Base-by-base conservation (phyloP, 2,113 vertebrate species). In the Corythornis vintsioides region DNA sequence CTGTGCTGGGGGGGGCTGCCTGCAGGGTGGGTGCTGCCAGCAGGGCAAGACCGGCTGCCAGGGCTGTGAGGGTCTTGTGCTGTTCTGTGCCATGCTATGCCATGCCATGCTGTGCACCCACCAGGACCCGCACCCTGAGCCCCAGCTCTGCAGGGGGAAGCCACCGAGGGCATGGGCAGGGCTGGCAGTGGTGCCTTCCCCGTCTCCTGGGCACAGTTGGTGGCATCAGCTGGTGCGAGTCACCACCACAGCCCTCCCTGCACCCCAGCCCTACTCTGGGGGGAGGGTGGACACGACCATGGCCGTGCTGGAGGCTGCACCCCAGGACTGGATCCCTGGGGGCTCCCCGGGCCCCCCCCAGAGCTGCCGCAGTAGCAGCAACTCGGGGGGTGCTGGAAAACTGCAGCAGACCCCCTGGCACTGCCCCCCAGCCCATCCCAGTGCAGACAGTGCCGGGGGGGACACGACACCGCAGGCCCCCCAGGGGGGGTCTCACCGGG, bases 371-470 rank as follows among this genome's bases (percentile, higher is more conserved):
- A 1, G 33, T 65, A 42, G 59, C 35, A 21, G 52, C 17, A 42
- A 20, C 20, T 65, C 20, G 0, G 3, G 3, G 3, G 35, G 21
- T 17, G 59, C 25, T 50, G 72, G 29, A 14, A 80, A 80, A 57
- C 66, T 35, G 67, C 66, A 80, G 42, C 3, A 2, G 29, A 13
- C 8, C 40, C 28, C 28, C 28, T 1, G 1, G 38, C 74, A n/a
- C 53, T 55, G n/a, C 56, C 57, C 22, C 53, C 29, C 38, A 61
- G 31, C n/a, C 50, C 18, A 2, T 22, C 31, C 29, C 47, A 29
- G 14, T 1, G 1, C 17, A 40, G 42, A 13, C 38, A 25, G 22
- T 0, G 8, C 26, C 0, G 5, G 24, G 6, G 47, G 47, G 21
- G 16, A 21, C 20, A 48, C 21, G 11, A 10, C 47, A 9, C 47